Evolutionary conservation across 2,797 vertebrate species (phyloP), one percentile per base, ranked within the genome.

Genomic region (Mormyrus hasselquistii): DNA sequence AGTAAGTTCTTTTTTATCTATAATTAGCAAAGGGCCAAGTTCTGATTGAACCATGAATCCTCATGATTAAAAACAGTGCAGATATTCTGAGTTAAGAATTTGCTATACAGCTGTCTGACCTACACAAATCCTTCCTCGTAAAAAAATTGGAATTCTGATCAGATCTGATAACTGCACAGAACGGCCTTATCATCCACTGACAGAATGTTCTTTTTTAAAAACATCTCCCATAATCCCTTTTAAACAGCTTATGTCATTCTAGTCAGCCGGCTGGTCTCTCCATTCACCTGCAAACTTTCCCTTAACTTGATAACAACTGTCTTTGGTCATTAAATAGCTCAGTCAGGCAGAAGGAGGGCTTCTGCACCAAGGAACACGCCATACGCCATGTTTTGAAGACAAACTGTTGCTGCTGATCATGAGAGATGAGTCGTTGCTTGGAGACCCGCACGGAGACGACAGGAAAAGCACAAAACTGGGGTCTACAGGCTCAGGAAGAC

Each of bases 221-320:
- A 87, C 76, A 89, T 85, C 87, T 89, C 62, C 55, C 79, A 86
- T 50, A 92, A 91, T 91, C 85, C 6, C 2, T 62, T 62, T 87
- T 41, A 12, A 87, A 59, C 29, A 22, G 34, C 34, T 49, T 83
- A n/a, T 83, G 38, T 44, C 29, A 47, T 83, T 83, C 44, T 47
- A 49, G 79, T 49, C 44, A 49, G 79, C 79, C 65, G 38, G 4
- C 6, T 38, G 29, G 29, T 73, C 29, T 38, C 29, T 38, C 12
- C 9, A 38, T 83, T 83, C 79, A 83, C 79, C 79, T 44, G 44
- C 79, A 83, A 73, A 73, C 65, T 73, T 73, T 73, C 65, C 29
- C 65, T 73, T 73, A 73, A 73, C 65, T 73, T 16, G 12, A 38
- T 73, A 73, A 14, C 79, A 82, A 69, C 76, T 14, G 49, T 34